These are phyloP conservation scores for Eublepharis macularius DNA, from an alignment of 2,113 vertebrate genomes.

Conservation along the genomic window DNA sequence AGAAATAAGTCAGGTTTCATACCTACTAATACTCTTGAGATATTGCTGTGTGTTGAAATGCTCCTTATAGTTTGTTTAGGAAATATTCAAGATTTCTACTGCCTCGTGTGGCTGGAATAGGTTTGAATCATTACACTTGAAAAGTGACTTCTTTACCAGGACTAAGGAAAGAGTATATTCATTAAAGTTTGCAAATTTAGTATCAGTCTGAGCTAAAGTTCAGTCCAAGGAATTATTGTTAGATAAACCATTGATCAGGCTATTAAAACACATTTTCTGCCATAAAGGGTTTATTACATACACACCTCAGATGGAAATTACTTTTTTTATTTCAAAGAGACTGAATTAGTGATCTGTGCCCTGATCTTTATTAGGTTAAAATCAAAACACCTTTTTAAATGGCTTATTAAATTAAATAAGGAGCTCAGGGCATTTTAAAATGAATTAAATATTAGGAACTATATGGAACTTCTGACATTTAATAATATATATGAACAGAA, in stretches of 20 bases:
- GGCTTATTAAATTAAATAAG: not conserved
- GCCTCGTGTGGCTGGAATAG: not conserved
- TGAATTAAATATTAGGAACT: not conserved
- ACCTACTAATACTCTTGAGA: not conserved
- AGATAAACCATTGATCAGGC: not conserved
- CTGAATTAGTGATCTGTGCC: too few relatives aligned
- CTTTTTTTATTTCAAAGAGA: not conserved
- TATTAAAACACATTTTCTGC: not conserved
- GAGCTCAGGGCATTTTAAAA: not conserved
- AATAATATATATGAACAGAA: too few relatives aligned
- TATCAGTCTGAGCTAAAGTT: not conserved
- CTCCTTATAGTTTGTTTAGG: not conserved
- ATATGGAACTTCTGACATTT: too few relatives aligned
- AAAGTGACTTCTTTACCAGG: not conserved
- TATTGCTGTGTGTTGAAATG: not conserved
- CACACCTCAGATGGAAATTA: not conserved
- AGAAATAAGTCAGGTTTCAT: not conserved
- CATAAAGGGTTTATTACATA: not conserved
- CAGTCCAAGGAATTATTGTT: not conserved
- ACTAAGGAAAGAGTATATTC: not conserved
- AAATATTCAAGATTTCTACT: not conserved
- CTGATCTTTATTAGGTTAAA: not conserved
- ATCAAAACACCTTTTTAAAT: not conserved
- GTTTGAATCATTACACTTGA: not conserved
- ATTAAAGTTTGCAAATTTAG: not conserved